Evolutionary conservation across 2,113 vertebrate genomes (phyloP).

Genomic region (Odontophorus gujanensis): DNA sequence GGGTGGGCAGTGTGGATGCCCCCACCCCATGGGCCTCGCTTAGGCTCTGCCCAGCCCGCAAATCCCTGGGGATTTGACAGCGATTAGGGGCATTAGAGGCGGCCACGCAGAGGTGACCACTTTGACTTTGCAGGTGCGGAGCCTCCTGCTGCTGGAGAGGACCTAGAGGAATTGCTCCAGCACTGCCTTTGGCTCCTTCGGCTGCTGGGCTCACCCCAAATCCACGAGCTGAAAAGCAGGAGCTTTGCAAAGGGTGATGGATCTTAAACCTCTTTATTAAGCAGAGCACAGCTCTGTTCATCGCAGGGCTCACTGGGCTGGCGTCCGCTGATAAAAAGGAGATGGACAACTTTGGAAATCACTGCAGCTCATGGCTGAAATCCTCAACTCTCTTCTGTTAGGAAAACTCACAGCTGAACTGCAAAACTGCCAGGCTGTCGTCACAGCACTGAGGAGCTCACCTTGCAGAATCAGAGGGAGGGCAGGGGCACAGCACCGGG

Average conservation of each 20-base stretch:
- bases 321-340: too few relatives aligned
- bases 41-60: fast-evolving
- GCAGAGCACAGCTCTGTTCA: too few relatives aligned
- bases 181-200: not conserved
- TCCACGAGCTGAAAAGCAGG: not conserved
- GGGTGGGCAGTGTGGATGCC: not conserved
- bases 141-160: not conserved
- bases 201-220: not conserved
- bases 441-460: fast-evolving
- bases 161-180: not conserved
- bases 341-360: not conserved
- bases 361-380: not conserved
- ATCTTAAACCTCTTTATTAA: too few relatives aligned
- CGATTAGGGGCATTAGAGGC: not conserved
- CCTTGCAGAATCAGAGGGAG: fast-evolving
- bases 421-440: fast-evolving
- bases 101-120: not conserved
- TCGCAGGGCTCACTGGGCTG: too few relatives aligned
- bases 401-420: not conserved
- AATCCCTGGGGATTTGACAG: not conserved
- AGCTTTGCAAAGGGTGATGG: not conserved
- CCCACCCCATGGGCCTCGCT: not conserved
- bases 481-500: fast-evolving
- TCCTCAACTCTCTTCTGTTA: not conserved
- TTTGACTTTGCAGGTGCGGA: not conserved